Conservation (phyloP, 2,888 invertebrate genomes). For the Brenthis hecate region DNA sequence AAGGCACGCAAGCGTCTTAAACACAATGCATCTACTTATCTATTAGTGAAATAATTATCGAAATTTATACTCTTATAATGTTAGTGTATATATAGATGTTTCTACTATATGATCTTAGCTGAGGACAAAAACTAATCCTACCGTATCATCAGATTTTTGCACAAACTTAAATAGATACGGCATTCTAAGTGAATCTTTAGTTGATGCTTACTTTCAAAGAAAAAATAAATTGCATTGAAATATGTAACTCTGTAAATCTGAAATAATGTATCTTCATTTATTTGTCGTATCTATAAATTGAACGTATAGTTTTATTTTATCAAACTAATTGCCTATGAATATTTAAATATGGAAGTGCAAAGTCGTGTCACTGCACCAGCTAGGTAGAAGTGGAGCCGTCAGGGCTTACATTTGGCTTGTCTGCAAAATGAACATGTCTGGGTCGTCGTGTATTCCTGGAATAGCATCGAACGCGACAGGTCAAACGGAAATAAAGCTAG, state of each 20-base stretch:
- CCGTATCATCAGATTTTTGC: too few species aligned
- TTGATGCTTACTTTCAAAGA: too few species aligned
- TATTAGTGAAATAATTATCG: too few species aligned
- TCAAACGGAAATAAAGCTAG: slow-evolving; percentile 78
- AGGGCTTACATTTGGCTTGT: slow-evolving; percentile 73
- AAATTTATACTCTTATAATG: too few species aligned
- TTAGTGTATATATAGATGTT: too few species aligned
- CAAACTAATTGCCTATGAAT: slow-evolving; percentile 54
- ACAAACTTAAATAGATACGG: too few species aligned
- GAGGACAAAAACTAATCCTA: too few species aligned
- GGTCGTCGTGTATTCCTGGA: slow-evolving; percentile 62
- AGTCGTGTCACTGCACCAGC: slow-evolving; percentile 66
- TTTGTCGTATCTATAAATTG: not conserved
- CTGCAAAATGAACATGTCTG: slow-evolving; percentile 74
- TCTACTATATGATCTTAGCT: too few species aligned
- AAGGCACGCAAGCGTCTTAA: too few species aligned
- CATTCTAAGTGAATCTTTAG: too few species aligned
- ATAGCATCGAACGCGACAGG: slow-evolving; percentile 73
- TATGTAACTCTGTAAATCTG: not conserved
- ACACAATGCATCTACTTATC: too few species aligned
- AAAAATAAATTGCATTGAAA: not conserved
- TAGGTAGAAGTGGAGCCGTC: slow-evolving; percentile 56
- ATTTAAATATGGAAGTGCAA: slow-evolving; percentile 77
- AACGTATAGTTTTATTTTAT: not conserved
- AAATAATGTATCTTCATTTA: slow-evolving; percentile 1